These are phyloP conservation scores for Ophion obscuratus DNA, from an alignment of 2,888 invertebrate species.

Conservation along the genomic window DNA sequence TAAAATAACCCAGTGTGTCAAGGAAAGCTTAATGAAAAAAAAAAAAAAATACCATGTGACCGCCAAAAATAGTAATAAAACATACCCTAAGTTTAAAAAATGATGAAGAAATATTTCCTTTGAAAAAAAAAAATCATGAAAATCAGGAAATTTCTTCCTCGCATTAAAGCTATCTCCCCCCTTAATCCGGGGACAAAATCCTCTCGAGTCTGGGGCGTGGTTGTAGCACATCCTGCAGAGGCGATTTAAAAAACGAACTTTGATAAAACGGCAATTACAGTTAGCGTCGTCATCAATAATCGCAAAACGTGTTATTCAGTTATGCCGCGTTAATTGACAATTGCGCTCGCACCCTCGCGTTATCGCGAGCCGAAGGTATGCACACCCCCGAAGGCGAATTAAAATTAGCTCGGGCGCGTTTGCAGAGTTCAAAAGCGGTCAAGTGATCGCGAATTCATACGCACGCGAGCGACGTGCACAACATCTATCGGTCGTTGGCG, in stretches of 20 bases:
- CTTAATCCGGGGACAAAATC: no score
- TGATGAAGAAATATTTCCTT: no score
- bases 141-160: no score
- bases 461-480: background rate
- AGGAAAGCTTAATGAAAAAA: no score
- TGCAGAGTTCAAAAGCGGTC: conserved; percentile 67
- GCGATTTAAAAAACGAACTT: background rate
- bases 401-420: conserved; percentile 59
- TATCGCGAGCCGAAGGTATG: conserved; percentile 52
- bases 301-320: background rate
- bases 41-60: no score
- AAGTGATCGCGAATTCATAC: conserved; percentile 56
- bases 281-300: conserved; percentile 40
- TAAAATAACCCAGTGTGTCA: no score
- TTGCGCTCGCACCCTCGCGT: conserved; percentile 4
- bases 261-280: conserved; percentile 26
- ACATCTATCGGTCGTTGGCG: conserved; percentile 13
- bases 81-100: no score
- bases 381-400: conserved; percentile 47
- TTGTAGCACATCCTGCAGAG: background rate
- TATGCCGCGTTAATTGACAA: conserved; percentile 5
- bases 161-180: no score
- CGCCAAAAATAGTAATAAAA: no score
- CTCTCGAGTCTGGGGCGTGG: background rate
- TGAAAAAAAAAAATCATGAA: no score